Conservation (phyloP, 2,888 invertebrate species). For the Hirudinaria manillensis region DNA sequence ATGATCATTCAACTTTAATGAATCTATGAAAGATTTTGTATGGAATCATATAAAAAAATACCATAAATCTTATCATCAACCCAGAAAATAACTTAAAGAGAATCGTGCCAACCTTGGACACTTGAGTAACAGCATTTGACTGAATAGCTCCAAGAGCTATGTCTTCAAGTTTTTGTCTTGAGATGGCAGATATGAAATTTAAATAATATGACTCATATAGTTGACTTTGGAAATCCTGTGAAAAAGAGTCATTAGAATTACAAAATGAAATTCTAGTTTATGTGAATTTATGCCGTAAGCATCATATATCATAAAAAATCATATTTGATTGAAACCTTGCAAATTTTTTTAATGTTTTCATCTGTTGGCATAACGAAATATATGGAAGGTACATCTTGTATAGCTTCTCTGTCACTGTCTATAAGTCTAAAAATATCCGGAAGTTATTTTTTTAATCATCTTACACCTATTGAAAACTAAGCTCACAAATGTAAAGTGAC, state of each 20-base stretch:
- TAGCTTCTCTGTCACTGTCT: slow-evolving; percentile 61
- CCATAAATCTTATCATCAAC: background rate
- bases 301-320: too few relatives aligned
- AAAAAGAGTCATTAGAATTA: slow-evolving; percentile 10
- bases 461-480: too few relatives aligned
- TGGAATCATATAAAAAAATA: too few relatives aligned
- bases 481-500: slow-evolving; percentile 88
- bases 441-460: background rate
- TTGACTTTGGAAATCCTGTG: slow-evolving; percentile 62
- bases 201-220: slow-evolving; percentile 89
- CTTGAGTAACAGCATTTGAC: slow-evolving; percentile 79
- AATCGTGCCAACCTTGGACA: slow-evolving; percentile 68
- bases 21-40: too few relatives aligned
- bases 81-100: background rate
- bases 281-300: too few relatives aligned
- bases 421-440: slow-evolving; percentile 44
- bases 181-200: slow-evolving; percentile 82
- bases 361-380: slow-evolving; percentile 94
- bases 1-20: background rate
- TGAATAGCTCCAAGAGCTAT: slow-evolving; percentile 85
- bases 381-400: slow-evolving; percentile 95
- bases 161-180: slow-evolving; percentile 86
- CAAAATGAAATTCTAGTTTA: too few relatives aligned
- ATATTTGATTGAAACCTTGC: slow-evolving; percentile 61
- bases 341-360: slow-evolving; percentile 88